Conservation (phyloP, 1,140 invertebrate genomes). For the Marisa cornuarietis region DNA sequence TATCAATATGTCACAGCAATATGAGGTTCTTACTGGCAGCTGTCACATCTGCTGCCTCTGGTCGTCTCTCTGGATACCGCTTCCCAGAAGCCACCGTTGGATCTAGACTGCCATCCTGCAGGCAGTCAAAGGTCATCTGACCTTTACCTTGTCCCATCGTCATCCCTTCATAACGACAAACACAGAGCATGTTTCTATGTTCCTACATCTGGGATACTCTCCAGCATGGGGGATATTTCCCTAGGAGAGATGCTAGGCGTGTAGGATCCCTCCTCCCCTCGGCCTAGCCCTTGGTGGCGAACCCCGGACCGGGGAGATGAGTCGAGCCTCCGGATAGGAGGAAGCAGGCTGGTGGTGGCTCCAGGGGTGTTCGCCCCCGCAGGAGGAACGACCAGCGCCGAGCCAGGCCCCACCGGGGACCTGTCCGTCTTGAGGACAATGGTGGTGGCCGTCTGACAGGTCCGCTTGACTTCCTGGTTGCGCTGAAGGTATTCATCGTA, state of each 20-base stretch:
- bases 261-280: background rate
- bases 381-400: too few species aligned
- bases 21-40: too few species aligned
- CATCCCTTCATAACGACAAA: too few species aligned
- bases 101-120: too few species aligned
- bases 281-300: background rate
- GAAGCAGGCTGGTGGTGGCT: background rate
- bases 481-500: conserved; percentile 59
- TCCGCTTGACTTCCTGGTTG: conserved; percentile 45
- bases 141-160: too few species aligned
- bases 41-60: too few species aligned
- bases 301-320: background rate
- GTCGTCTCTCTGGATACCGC: too few species aligned
- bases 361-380: background rate
- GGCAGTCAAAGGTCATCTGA: too few species aligned
- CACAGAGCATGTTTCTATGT: background rate
- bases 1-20: too few species aligned
- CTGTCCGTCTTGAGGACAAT: conserved; percentile 21
- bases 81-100: too few species aligned
- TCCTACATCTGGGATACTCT: conserved; percentile 29
- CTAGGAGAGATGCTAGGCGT: conserved; percentile 5
- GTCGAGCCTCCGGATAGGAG: background rate
- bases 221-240: conserved; percentile 28
- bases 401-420: background rate
- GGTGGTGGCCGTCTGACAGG: conserved; percentile 33